A percentile compares a stretch with the other conserved stretches of the same genome.
These are phyloP conservation scores for Sylvilagus floridanus DNA, from an alignment of 2,797 vertebrate genomes.

Conservation along the genomic window DNA sequence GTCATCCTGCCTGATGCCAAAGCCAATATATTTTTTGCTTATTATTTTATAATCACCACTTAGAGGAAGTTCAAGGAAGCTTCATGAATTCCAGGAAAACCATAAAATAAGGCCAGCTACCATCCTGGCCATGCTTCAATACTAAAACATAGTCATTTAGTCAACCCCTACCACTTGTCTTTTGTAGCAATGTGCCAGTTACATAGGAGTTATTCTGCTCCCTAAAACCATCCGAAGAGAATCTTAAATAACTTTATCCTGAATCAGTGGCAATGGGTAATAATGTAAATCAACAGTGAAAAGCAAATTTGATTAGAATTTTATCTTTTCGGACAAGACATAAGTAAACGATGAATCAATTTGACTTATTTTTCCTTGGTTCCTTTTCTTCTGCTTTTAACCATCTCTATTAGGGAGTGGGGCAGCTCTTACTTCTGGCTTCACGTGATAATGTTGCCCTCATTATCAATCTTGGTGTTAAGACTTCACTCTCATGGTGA, in stretches of 20 bases:
- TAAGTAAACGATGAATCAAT: not conserved
- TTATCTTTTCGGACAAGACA: not conserved
- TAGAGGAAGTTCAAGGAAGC: constrained; percentile 52
- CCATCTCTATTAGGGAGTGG: not conserved
- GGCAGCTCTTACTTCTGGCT: not conserved
- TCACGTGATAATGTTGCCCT: not conserved
- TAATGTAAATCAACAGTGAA: constrained; percentile 10
- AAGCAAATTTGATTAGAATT: not conserved
- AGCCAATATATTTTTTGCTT: constrained; percentile 64
- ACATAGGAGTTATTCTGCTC: constrained; percentile 50
- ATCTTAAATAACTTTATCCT: not conserved
- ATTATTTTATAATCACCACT: constrained; percentile 79
- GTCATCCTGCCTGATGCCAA: constrained; percentile 54
- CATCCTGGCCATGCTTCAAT: constrained; percentile 4
- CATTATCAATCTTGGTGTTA: not conserved
- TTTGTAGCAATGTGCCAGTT: constrained; percentile 58
- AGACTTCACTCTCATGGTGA: not conserved
- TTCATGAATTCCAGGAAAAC: constrained; percentile 51
- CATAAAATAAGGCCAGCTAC: constrained; percentile 47
- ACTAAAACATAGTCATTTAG: constrained; percentile 73
- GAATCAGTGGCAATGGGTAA: constrained; percentile 20
- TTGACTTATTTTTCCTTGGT: not conserved
- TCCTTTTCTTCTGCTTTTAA: not conserved
- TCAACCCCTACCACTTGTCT: not conserved
- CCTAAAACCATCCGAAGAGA: constrained; percentile 25